Percentiles rank a stretch among this genome's conserved stretches.
Evolutionary conservation across 2,113 vertebrate genomes (phyloP).

Genomic region (Pogona vitticeps): DNA sequence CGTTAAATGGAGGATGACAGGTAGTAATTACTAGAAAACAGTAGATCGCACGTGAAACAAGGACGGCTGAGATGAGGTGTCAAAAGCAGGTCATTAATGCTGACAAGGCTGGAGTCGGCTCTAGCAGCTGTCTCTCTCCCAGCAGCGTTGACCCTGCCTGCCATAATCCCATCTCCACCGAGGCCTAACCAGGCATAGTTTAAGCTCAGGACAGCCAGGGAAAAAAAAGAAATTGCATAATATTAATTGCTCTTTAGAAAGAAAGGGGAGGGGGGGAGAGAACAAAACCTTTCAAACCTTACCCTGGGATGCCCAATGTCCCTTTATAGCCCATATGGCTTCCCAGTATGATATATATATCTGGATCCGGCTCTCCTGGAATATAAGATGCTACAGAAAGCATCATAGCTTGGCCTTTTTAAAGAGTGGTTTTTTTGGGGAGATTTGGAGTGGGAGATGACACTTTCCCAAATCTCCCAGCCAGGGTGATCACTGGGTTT

Average conservation of each 20-base stretch:
- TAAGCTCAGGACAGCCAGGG: not conserved
- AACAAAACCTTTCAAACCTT: not conserved
- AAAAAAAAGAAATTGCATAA: slow-evolving; percentile 15
- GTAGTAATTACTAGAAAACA: slow-evolving; percentile 77
- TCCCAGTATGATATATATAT: not conserved
- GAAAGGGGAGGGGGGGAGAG: not conserved
- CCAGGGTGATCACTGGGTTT: no score
- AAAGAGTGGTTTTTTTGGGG: no score
- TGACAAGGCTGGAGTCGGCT: slow-evolving; percentile 71
- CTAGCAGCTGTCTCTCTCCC: slow-evolving; percentile 73
- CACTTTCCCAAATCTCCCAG: no score
- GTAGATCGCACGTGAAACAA: slow-evolving; percentile 69
- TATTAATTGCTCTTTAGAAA: slow-evolving; percentile 33
- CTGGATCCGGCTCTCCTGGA: not conserved
- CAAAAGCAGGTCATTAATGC: slow-evolving; percentile 73
- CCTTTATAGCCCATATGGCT: not conserved
- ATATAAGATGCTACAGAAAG: not conserved
- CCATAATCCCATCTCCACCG: slow-evolving; percentile 46
- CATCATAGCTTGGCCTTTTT: no score
- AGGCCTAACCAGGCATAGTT: slow-evolving; percentile 35
- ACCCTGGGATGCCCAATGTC: not conserved
- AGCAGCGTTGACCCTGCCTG: slow-evolving; percentile 64
- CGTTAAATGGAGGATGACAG: slow-evolving; percentile 76
- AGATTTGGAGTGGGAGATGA: no score
- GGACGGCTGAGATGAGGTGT: slow-evolving; percentile 68